phyloP scores from a whole-genome alignment of 2,113 vertebrate genomes.

The Dromas ardeola region DNA sequence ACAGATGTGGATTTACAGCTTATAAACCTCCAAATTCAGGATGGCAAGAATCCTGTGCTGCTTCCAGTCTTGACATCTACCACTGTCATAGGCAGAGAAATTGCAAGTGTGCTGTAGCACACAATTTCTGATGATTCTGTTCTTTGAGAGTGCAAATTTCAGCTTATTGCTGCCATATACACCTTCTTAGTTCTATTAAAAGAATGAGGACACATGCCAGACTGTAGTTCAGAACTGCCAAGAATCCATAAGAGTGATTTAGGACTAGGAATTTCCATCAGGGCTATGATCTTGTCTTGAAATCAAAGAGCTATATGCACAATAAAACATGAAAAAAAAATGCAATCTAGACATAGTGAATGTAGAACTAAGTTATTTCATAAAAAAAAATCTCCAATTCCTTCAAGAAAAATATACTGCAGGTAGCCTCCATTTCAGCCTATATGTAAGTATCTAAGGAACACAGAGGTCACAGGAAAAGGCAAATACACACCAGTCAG shows the following conservation, averaged over 20 bases:
- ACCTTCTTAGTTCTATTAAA: constrained; percentile 13
- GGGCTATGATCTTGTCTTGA: neutral
- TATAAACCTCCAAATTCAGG: neutral
- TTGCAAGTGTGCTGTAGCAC: neutral
- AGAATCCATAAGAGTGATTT: neutral
- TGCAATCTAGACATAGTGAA: neutral
- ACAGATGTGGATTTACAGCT: neutral
- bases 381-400: neutral
- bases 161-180: neutral
- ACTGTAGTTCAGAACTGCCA: neutral
- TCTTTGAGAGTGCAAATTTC: constrained; percentile 4
- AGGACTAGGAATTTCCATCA: neutral
- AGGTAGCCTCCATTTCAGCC: neutral
- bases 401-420: neutral
- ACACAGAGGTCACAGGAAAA: neutral
- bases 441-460: neutral
- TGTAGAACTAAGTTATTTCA: neutral
- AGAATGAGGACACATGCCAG: neutral
- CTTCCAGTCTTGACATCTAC: neutral
- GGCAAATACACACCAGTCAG: neutral
- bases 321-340: neutral
- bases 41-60: neutral
- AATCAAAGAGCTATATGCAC: neutral
- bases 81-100: neutral
- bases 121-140: neutral